These are phyloP conservation scores for Lasioglossum malachurum DNA, from an alignment of 2,888 invertebrate genomes.

Conservation along the genomic window DNA sequence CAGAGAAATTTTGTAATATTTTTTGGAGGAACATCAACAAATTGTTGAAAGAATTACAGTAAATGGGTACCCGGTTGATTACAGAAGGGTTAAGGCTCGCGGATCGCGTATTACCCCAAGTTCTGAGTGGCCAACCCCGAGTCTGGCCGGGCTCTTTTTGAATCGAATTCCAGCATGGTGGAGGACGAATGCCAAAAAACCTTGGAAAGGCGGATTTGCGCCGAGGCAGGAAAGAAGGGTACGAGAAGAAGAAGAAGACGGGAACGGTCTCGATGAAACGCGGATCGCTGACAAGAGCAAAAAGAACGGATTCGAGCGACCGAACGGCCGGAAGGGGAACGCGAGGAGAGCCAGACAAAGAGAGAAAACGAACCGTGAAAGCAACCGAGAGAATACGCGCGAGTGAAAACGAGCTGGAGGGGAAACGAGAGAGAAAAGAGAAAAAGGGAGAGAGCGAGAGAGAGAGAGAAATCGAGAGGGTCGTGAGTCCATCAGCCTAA, in stretches of 20 bases:
- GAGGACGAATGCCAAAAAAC: constrained; percentile 16
- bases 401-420: not conserved
- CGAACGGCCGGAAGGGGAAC: constrained; percentile 2
- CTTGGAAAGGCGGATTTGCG: constrained; percentile 24
- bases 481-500: constrained; percentile 83
- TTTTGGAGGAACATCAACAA: too few relatives aligned
- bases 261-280: constrained; percentile 28
- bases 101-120: not conserved
- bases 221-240: constrained; percentile 3
- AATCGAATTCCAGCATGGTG: not conserved
- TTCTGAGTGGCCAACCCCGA: not conserved
- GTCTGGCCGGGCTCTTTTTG: not conserved
- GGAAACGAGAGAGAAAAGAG: not conserved
- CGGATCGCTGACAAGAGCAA: constrained; percentile 24
- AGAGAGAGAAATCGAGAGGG: constrained; percentile 68
- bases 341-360: not conserved
- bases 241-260: constrained; percentile 28
- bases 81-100: not conserved
- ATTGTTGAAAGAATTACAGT: too few relatives aligned
- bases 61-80: too few relatives aligned
- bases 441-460: not conserved
- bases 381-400: constrained; percentile 3
- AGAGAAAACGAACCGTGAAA: not conserved
- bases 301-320: constrained; percentile 9
- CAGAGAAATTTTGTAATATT: too few relatives aligned